Conservation (phyloP, 2,888 invertebrate species). For the Perdita meconis region DNA sequence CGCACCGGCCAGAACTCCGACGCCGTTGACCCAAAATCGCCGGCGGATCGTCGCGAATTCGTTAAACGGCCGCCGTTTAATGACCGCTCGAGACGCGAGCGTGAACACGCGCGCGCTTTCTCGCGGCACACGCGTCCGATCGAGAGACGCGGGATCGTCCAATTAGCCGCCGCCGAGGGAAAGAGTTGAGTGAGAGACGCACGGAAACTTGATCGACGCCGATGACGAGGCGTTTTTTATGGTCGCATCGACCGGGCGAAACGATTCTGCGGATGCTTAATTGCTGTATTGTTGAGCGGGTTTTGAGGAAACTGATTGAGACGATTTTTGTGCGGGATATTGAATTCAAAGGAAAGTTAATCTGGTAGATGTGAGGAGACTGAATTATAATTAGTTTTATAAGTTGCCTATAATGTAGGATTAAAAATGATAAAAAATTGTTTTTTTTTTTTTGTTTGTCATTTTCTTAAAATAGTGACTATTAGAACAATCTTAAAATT, state of each 20-base stretch:
- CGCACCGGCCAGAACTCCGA: background rate
- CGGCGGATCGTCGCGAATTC: constrained; percentile 18
- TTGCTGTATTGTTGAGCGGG: background rate
- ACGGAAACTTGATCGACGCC: constrained; percentile 34
- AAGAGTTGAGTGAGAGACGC: constrained; percentile 35
- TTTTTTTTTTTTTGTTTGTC: no score
- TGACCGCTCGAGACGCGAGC: constrained; percentile 29
- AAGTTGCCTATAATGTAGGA: no score
- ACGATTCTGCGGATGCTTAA: background rate
- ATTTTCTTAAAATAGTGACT: no score
- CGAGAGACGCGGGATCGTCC: no score
- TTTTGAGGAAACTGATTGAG: no score
- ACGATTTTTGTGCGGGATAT: no score
- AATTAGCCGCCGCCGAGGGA: constrained; percentile 21
- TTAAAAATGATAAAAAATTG: no score
- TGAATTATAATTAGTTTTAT: no score
- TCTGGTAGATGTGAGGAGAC: no score
- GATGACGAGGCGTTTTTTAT: constrained; percentile 21
- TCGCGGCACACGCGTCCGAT: constrained; percentile 35
- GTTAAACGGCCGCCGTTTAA: constrained; percentile 20
- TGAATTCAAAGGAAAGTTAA: no score
- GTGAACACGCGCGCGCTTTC: constrained; percentile 50
- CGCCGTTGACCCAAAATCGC: constrained; percentile 44
- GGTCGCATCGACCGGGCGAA: background rate
- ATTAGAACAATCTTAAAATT: no score